Percentiles rank a stretch among this genome's conserved stretches.
phyloP scores from a whole-genome alignment of 1,140 invertebrate species.

The Tetragnatha versicolor region DNA sequence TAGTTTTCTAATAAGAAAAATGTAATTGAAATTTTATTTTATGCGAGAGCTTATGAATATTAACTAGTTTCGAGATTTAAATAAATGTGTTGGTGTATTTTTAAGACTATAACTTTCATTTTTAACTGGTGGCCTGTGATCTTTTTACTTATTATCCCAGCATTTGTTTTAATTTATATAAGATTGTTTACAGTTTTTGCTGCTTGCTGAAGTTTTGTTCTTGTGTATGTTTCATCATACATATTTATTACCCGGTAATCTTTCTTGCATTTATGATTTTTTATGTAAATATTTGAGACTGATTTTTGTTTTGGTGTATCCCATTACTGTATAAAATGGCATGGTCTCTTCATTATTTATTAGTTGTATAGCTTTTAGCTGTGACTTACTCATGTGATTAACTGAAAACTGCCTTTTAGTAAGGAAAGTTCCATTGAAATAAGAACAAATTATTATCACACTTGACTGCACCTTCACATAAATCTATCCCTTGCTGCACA shows the following conservation, averaged over 20 bases:
- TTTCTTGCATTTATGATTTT: constrained; percentile 23
- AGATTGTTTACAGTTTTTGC: neutral
- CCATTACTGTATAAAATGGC: neutral
- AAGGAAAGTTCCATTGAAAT: too few species aligned
- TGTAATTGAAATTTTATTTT: neutral
- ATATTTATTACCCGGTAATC: constrained; percentile 21
- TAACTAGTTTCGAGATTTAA: constrained; percentile 15
- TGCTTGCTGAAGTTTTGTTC: neutral
- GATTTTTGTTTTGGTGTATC: constrained; percentile 3
- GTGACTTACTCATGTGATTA: too few species aligned
- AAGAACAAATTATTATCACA: too few species aligned
- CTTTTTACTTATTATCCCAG: constrained; percentile 36
- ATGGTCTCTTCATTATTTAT: too few species aligned
- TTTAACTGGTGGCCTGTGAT: constrained; percentile 28
- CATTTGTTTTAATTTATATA: constrained; percentile 29
- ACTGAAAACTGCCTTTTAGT: too few species aligned
- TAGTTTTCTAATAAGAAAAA: too few species aligned
- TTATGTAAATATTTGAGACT: neutral
- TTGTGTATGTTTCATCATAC: constrained; percentile 2
- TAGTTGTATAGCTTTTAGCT: too few species aligned
- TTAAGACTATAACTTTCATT: constrained; percentile 12
- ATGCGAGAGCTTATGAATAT: constrained; percentile 14
- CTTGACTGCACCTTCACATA: too few species aligned
- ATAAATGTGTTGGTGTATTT: neutral
- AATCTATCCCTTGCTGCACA: too few species aligned